Evolutionary conservation across 2,113 vertebrate genomes (phyloP).

Genomic region (Athene noctua): DNA sequence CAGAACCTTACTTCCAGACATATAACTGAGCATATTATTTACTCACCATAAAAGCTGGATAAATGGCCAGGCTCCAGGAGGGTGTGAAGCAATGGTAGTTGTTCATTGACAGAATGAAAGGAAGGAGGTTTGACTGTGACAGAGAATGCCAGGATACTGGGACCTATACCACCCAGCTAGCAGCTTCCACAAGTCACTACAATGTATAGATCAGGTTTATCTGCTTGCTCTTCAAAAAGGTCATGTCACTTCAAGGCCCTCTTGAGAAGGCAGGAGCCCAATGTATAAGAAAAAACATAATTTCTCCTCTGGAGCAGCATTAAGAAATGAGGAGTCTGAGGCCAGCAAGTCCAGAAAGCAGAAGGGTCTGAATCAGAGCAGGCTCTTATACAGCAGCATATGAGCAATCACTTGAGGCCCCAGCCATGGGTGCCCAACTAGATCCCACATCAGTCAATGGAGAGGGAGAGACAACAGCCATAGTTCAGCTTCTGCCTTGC

Average conservation of each 20-base stretch:
- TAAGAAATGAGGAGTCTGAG: neutral
- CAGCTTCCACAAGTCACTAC: neutral
- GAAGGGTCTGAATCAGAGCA: neutral
- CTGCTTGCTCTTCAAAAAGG: neutral
- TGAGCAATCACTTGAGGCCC: neutral
- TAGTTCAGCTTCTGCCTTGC: neutral
- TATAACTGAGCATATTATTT: conserved; percentile 64
- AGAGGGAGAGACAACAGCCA: neutral
- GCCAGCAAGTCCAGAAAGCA: neutral
- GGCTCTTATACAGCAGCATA: neutral
- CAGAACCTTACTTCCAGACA: conserved; percentile 61
- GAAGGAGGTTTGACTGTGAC: neutral
- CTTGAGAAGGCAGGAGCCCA: neutral
- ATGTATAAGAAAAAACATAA: neutral
- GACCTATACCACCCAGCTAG: neutral
- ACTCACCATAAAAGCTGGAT: conserved; percentile 51
- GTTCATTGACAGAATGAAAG: conserved; percentile 20
- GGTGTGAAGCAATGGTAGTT: neutral
- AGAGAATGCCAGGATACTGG: neutral
- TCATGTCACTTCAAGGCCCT: neutral
- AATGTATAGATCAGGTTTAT: neutral
- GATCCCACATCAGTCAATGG: neutral
- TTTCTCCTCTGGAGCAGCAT: neutral
- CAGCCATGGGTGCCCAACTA: neutral
- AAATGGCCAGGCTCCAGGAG: conserved; percentile 48